Conservation (phyloP, 2,888 invertebrate species). For the Stenurella melanura region DNA sequence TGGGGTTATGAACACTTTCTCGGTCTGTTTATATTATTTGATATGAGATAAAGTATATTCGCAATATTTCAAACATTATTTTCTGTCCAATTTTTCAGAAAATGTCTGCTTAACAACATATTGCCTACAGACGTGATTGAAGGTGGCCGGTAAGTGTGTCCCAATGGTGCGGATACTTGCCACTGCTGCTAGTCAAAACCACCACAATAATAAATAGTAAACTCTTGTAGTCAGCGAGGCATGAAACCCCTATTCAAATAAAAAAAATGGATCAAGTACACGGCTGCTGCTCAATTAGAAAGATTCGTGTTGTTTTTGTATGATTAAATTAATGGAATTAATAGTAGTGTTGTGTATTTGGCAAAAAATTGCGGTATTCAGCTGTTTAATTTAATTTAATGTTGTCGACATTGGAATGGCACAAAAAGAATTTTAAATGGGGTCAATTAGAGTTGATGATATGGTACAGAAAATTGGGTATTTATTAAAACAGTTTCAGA, state of each 20-base stretch:
- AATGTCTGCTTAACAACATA: no score
- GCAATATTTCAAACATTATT: no score
- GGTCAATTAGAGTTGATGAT: neutral
- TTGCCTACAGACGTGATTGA: neutral
- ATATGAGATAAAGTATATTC: no score
- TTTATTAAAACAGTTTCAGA: no score
- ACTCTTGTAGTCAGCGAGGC: conserved; percentile 35
- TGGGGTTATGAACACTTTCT: no score
- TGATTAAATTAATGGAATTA: conserved; percentile 32
- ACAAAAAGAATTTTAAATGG: neutral
- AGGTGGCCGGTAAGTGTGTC: neutral
- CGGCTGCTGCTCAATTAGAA: conserved; percentile 44
- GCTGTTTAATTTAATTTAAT: conserved; percentile 28
- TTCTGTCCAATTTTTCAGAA: no score
- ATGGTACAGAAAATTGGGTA: neutral
- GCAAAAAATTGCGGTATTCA: conserved; percentile 28
- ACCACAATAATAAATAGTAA: conserved; percentile 13
- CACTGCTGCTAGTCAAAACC: neutral
- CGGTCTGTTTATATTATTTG: no score
- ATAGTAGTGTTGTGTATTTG: conserved; percentile 10
- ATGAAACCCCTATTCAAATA: conserved; percentile 38
- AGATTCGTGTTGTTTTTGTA: conserved; percentile 33
- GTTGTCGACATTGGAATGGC: conserved; percentile 26
- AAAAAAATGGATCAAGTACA: conserved; percentile 58
- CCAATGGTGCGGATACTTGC: conserved; percentile 9